Evolutionary conservation across 2,113 vertebrate genomes (phyloP).

Genomic region (Dinomys branickii): DNA sequence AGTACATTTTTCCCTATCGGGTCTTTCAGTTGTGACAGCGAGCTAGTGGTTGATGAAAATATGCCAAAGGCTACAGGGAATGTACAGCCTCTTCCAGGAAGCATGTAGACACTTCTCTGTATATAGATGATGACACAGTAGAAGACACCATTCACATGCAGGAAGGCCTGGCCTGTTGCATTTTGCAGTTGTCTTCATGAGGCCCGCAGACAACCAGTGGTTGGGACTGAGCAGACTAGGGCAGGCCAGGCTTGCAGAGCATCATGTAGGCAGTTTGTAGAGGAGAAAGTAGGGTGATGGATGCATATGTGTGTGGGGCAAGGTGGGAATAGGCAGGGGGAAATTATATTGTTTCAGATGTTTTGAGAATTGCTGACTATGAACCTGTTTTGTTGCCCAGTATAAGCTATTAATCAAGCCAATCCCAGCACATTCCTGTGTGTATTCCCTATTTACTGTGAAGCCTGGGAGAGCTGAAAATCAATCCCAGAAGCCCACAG

Average conservation of each 20-base stretch:
- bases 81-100: neutral
- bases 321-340: neutral
- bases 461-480: neutral
- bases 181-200: neutral
- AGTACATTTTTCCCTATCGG: neutral
- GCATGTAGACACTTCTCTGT: neutral
- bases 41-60: neutral
- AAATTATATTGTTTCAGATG: neutral
- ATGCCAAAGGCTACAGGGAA: neutral
- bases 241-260: neutral
- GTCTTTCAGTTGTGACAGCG: neutral
- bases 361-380: neutral
- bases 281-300: neutral
- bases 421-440: neutral
- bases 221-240: neutral
- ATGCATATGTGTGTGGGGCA: neutral
- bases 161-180: neutral
- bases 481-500: neutral
- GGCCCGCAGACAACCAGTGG: neutral
- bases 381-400: neutral
- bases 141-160: too few relatives aligned
- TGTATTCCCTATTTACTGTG: neutral
- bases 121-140: neutral
- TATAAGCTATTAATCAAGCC: slow-evolving; percentile 29
- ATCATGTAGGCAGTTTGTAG: neutral